Evolutionary conservation across 2,797 vertebrate genomes (phyloP).

Genomic region (Sebastiscus albofasciatus): DNA sequence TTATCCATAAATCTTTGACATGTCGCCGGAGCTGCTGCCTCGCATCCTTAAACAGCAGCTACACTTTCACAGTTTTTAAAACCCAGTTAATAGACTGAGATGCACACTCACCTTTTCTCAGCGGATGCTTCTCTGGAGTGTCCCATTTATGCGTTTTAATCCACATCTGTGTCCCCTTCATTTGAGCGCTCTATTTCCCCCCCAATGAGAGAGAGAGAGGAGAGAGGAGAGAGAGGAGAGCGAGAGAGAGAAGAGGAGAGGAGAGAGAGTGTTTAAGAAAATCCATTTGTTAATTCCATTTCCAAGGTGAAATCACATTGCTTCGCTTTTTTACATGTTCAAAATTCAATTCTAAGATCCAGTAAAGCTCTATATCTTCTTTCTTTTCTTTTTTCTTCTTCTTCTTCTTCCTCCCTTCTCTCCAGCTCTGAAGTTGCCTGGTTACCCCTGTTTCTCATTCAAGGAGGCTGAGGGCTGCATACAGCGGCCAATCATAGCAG

Average conservation of each 20-base stretch:
- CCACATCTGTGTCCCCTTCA: slow-evolving; percentile 77
- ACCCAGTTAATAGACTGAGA: neutral
- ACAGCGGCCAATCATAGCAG: slow-evolving; percentile 81
- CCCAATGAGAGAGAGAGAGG: slow-evolving; percentile 37
- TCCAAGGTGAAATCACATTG: slow-evolving; percentile 72
- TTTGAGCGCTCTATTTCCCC: slow-evolving; percentile 67
- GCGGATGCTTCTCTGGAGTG: slow-evolving; percentile 53
- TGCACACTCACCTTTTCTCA: slow-evolving; percentile 73
- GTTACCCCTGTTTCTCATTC: slow-evolving; percentile 83
- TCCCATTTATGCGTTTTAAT: slow-evolving; percentile 79
- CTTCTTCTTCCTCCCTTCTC: slow-evolving; percentile 35
- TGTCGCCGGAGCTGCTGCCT: slow-evolving; percentile 41
- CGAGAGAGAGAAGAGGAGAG: slow-evolving; percentile 7
- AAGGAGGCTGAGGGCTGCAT: slow-evolving; percentile 76
- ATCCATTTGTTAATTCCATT: slow-evolving; percentile 82
- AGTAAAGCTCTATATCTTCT: slow-evolving; percentile 21
- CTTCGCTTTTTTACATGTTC: slow-evolving; percentile 43
- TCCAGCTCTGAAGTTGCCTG: slow-evolving; percentile 81
- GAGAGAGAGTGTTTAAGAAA: slow-evolving; percentile 64
- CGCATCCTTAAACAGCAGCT: slow-evolving; percentile 50
- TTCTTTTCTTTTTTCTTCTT: slow-evolving; percentile 18
- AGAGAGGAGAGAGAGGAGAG: slow-evolving; percentile 23
- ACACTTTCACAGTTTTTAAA: slow-evolving; percentile 39
- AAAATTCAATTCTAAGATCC: slow-evolving; percentile 58
- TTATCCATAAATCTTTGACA: slow-evolving; percentile 61